Percentiles rank a stretch among this genome's conserved stretches.
These are phyloP conservation scores for Oncorhynchus nerka DNA, from an alignment of 2,113 vertebrate species.

Conservation along the genomic window DNA sequence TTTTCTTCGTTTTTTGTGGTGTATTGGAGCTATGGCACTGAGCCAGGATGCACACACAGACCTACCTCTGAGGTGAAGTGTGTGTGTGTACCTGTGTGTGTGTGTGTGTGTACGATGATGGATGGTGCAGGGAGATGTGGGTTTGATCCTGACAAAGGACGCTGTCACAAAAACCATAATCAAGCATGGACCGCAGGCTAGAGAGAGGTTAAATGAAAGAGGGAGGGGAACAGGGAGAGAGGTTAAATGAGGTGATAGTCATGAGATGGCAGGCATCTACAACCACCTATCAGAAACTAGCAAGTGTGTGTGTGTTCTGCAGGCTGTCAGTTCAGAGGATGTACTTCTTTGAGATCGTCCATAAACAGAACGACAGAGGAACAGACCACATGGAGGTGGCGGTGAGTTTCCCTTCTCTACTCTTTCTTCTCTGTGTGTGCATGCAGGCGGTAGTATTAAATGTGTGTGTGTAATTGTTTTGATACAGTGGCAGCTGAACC, in stretches of 20 bases:
- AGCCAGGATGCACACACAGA: neutral
- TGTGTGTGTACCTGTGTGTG: neutral
- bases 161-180: neutral
- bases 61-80: no score
- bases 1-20: neutral
- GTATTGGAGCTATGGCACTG: neutral
- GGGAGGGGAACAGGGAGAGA: no score
- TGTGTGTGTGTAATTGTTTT: slow-evolving; percentile 28
- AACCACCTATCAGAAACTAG: no score
- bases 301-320: slow-evolving; percentile 15
- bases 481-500: slow-evolving; percentile 82
- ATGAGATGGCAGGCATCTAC: no score
- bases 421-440: neutral
- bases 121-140: neutral
- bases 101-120: neutral
- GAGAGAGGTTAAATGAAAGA: no score
- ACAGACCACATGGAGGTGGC: slow-evolving; percentile 91
- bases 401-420: slow-evolving; percentile 68
- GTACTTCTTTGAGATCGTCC: slow-evolving; percentile 94
- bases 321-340: slow-evolving; percentile 78
- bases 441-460: neutral
- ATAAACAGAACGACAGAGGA: slow-evolving; percentile 86
- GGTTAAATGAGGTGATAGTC: neutral
- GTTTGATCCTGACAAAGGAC: slow-evolving; percentile 1
- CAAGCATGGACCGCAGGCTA: neutral